Percentiles rank a stretch among this genome's conserved stretches.
These are phyloP conservation scores for Oryzaephilus surinamensis DNA, from an alignment of 1,140 invertebrate species.

Conservation along the genomic window DNA sequence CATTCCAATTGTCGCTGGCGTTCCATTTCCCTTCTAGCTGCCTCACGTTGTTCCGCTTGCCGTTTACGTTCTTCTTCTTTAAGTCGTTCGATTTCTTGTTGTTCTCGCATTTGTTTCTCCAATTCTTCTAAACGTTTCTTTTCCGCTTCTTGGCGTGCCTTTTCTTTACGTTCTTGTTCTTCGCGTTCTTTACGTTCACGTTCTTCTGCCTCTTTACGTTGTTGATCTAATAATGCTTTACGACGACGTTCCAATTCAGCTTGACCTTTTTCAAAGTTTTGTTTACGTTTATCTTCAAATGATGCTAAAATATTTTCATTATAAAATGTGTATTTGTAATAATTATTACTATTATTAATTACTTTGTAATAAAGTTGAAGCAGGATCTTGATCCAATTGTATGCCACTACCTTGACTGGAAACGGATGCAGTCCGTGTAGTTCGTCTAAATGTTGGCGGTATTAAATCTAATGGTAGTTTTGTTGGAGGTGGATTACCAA, in stretches of 20 bases:
- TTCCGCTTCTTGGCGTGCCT: conserved; percentile 51
- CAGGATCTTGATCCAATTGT: conserved; percentile 41
- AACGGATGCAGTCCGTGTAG: conserved; percentile 42
- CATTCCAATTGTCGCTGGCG: conserved; percentile 90
- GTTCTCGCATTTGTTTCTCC: conserved; percentile 66
- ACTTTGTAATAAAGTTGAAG: conserved; percentile 49
- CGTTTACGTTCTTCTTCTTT: conserved; percentile 61
- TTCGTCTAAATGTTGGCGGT: conserved; percentile 69
- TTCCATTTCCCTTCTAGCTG: conserved; percentile 81
- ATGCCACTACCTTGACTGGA: conserved; percentile 46
- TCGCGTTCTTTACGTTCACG: conserved; percentile 85
- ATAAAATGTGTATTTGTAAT: conserved; percentile 3
- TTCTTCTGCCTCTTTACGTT: conserved; percentile 77
- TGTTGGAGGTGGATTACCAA: conserved; percentile 63
- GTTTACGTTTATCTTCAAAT: conserved; percentile 94
- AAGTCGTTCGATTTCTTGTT: conserved; percentile 67
- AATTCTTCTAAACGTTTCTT: conserved; percentile 53
- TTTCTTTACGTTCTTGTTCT: conserved; percentile 77
- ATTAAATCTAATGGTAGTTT: conserved; percentile 76
- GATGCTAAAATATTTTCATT: conserved; percentile 50
- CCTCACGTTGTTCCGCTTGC: conserved; percentile 68
- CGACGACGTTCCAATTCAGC: conserved; percentile 89
- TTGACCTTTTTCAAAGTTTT: conserved; percentile 97
- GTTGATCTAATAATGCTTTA: conserved; percentile 74
- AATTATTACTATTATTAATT: conserved; percentile 12